Evolutionary conservation across 30 jellyfish, hydroid and myxozoan genomes (phyloP), one percentile per base, ranked within the genome.

Genomic region (Aurelia sp.): DNA sequence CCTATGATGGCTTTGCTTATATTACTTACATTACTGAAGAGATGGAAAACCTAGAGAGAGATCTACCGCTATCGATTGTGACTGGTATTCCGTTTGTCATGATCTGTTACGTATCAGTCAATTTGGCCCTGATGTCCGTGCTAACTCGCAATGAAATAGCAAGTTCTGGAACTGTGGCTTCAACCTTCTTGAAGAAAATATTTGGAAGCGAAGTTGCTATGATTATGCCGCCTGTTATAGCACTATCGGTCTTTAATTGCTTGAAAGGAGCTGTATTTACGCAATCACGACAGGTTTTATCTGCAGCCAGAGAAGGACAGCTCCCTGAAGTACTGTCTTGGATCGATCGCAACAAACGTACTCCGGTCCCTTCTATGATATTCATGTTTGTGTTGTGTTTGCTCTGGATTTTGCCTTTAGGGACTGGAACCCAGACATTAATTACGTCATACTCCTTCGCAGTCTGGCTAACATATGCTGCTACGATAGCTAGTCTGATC

Each of bases 271-370:
- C 31, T 2, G 17, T 27, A 16, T 23, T 73, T 48, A 17, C 79
- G 15, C 3, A 44, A 21, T 20, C 73, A n/a, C 40, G 84, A 53
- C 40, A 31, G 21, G 53, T 53, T 0, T 21, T 73, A 21, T 73
- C 84, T 17, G 84, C 84, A 11, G 84, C 72, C 21, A 48, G 84
- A 41, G 84, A 73, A 47, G 73, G 84, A 50, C 84, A 73, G 1
- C 27, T 73, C 37, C 84, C 84, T 12, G 13, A 8, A 13, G 31
- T 44, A 30, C 20, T 69, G 13, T 69, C 79, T 11, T 69, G 19
- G 16, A 33, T 69, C 61, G 31, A 69, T 44, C 68, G 35, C 37
- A 6, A 16, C 23, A 69, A 44, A 23, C 4, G 61, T 13, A 33
- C 58, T 30, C 79, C 79, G 11, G 20, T 69, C 10, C 68, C 66